Percentiles rank a stretch among this genome's conserved stretches.
Evolutionary conservation across 2,113 vertebrate genomes (phyloP).

Genomic region (Eubucco bourcierii): DNA sequence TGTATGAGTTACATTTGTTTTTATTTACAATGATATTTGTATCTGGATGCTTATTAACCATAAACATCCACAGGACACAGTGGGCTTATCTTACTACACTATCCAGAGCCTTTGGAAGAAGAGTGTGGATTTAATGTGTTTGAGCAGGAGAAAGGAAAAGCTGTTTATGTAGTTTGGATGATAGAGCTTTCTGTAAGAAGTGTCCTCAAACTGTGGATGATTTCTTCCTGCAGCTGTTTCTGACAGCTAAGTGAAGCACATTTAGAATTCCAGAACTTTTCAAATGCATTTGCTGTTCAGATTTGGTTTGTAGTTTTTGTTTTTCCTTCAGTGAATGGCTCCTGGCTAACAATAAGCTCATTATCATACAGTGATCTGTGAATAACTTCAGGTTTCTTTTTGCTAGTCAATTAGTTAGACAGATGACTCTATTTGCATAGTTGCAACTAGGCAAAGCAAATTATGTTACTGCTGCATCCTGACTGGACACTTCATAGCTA

Average conservation of each 20-base stretch:
- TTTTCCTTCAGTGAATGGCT: background rate
- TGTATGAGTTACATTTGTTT: background rate
- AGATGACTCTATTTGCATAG: background rate
- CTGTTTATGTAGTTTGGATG: background rate
- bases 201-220: rapidly evolving
- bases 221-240: background rate
- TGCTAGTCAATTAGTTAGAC: background rate
- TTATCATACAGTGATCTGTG: background rate
- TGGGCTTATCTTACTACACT: background rate
- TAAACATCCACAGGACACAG: background rate
- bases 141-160: background rate
- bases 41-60: background rate
- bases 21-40: background rate
- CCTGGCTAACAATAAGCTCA: background rate
- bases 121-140: background rate
- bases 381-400: background rate
- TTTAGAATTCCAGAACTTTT: background rate
- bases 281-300: background rate
- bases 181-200: background rate
- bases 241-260: background rate
- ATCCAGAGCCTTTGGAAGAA: background rate
- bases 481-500: background rate
- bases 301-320: background rate
- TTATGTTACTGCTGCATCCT: background rate
- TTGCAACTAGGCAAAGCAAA: background rate